Evolutionary conservation across 2,888 invertebrate genomes (phyloP), one percentile per base, ranked within the genome.

Genomic region (Morinoia aosen): DNA sequence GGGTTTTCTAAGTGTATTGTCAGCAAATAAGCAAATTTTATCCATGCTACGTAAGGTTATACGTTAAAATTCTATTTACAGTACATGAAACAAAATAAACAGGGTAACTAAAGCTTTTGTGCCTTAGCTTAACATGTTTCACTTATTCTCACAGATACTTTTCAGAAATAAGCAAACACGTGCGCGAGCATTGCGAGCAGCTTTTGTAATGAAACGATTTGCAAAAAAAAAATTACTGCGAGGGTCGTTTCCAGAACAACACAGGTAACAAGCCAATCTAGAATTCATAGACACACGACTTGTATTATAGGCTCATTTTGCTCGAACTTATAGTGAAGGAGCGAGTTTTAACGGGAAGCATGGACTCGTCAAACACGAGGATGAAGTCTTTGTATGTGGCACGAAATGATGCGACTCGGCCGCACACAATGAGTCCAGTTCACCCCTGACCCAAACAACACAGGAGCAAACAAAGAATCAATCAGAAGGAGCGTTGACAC

Each of bases 401-500:
- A 93, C 93, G 57, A 93, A 93, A 93, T 93, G 93, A 93, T 93
- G 93, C 56, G 93, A 56, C 56, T 16, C 93, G 93, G 57, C 33
- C 93, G 93, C 57, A 57, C 58, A 93, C 93, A 93, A 93, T 93
- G 93, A 56, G 93, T 93, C 93, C 93, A 93, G 93, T 93, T 93
- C 93, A 93, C 93, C 93, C 58, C 58, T 93, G 93, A 93, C 93
- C 93, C 48, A 57, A 93, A 93, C 93, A 93, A 93, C 93, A 57
- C 57, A 57, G 8, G 57, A 57, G 93, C 57, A 93, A 93, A 93
- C 93, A 93, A 93, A 57, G 93, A 93, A 93, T 93, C 93, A 93
- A 93, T 93, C 93, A 93, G 93, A 56, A 56, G 93, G 93, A 93
- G 58, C 93, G 93, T 93, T 93, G 93, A 93, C 93, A 93, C 93